Evolutionary conservation across 2,797 vertebrate genomes (phyloP).

Genomic region (Falco naumanni): DNA sequence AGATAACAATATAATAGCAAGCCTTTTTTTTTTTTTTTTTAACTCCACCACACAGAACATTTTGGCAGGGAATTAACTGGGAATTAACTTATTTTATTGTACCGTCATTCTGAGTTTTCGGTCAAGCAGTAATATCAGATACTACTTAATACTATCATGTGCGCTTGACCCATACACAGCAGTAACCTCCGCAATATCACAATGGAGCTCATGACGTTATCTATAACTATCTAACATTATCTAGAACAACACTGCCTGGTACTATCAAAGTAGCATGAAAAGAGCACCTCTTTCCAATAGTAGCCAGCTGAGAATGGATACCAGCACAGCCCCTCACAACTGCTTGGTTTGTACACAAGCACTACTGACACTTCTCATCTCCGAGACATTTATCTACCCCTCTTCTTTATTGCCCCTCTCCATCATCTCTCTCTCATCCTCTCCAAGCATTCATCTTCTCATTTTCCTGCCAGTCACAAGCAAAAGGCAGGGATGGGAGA

Average conservation of each 20-base stretch:
- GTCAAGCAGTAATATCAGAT: neutral
- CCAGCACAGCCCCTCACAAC: neutral
- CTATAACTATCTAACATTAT: too few relatives aligned
- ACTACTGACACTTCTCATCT: neutral
- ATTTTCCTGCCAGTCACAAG: neutral
- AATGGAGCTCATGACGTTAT: neutral
- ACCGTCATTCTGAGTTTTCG: neutral
- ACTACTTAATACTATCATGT: neutral
- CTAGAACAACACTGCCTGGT: accelerated
- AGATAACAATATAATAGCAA: neutral
- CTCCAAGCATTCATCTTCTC: neutral
- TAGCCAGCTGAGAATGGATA: neutral
- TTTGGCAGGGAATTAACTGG: neutral
- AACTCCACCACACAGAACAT: neutral
- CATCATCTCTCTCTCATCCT: neutral
- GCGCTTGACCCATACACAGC: neutral
- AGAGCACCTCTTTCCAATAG: neutral
- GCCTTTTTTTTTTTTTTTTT: neutral
- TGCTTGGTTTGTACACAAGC: neutral
- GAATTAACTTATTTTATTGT: neutral
- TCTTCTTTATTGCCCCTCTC: neutral
- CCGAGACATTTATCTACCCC: neutral
- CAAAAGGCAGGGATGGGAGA: neutral
- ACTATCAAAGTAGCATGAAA: neutral
- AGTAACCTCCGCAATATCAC: neutral